Evolutionary conservation across 2,113 vertebrate genomes (phyloP).

Genomic region (Salvelinus namaycush): DNA sequence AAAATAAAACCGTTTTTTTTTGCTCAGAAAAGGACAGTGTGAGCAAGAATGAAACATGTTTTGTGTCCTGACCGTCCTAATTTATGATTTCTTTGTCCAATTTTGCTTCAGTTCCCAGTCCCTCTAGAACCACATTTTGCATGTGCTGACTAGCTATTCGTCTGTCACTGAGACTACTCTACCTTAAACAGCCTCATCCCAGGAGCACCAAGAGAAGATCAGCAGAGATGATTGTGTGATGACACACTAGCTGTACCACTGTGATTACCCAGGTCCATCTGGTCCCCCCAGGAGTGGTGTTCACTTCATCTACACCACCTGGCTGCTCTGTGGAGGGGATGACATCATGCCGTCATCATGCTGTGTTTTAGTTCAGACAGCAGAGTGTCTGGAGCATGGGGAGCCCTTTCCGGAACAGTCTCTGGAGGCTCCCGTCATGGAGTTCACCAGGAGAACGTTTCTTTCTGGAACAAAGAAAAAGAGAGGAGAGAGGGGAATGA

Average conservation of each 20-base stretch:
- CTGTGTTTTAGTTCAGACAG: constrained; percentile 6
- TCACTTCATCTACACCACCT: background rate
- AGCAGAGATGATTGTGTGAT: background rate
- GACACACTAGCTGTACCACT: background rate
- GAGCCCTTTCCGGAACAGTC: background rate
- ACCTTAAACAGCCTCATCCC: background rate
- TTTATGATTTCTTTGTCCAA: background rate
- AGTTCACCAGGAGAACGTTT: background rate
- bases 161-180: no score
- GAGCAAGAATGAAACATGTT: background rate
- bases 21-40: background rate
- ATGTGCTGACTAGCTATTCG: no score
- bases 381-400: background rate
- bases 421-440: background rate
- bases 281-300: no score
- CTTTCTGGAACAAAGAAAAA: background rate
- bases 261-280: background rate
- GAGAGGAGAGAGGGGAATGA: background rate
- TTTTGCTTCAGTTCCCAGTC: background rate
- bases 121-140: no score
- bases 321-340: background rate
- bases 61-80: background rate
- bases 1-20: no score
- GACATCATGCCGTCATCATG: constrained; percentile 3
- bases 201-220: background rate